Evolutionary conservation across 2,113 vertebrate species (phyloP), one percentile per base, ranked within the genome.

Genomic region (Cephalophus harveyi): DNA sequence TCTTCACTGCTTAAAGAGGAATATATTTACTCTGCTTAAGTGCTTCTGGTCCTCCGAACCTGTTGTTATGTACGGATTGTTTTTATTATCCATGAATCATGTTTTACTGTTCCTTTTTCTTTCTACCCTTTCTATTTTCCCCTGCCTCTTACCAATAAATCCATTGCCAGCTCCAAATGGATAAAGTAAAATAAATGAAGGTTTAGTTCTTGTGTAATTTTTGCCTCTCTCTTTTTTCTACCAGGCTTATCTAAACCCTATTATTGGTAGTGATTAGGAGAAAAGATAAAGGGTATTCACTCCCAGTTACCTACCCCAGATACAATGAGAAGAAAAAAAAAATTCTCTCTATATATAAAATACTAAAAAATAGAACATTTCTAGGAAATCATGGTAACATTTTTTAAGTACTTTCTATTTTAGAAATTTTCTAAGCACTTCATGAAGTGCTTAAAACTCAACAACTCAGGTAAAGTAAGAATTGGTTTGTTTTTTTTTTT

Each of bases 41-140:
- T 98, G 98, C 96, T 97, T 89, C 93, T 3, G 92, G 96, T 85
- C 96, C 97, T 97, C 96, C 92, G 96, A 93, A 91, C 62, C 95
- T 15, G 93, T 98, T 98, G 98, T 98, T 98, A 98, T 98, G 98
- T 98, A 98, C 98, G 87, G 95, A 98, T 97, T 94, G 86, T 98
- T 99, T 98, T 98, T 98, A 97, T 97, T 97, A 91, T 96, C 96
- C 96, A 87, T 97, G 97, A 99, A 98, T 98, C 97, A 95, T 95
- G 79, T 97, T 98, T 98, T 98, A 97, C 97, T 92, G 91, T 62
- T 89, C 57, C 90, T 64, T 86, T 98, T 97, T 97, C 83, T 60
- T 98, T 92, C 91, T 94, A 83, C 21, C 28, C 84, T 87, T 89
- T 78, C 87, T 60, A 2, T n/a, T 92, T 83, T 82, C 96, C 40